phyloP scores from a whole-genome alignment of 2,113 vertebrate species.

The Corynorhinus townsendii region DNA sequence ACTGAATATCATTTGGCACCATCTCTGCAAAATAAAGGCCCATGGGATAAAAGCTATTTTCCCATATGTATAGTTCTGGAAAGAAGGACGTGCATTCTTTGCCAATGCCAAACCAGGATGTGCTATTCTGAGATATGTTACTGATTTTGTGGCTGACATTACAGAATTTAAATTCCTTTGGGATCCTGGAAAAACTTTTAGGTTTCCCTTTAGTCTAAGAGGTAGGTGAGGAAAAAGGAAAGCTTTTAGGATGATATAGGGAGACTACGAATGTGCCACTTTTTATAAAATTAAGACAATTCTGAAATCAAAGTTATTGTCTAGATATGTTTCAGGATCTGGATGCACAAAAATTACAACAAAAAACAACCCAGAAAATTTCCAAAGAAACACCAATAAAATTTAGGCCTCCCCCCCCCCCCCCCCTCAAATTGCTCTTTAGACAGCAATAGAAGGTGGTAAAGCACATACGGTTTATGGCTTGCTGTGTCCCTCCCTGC shows the following conservation, averaged over 20 bases:
- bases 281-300: not conserved
- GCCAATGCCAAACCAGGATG: not conserved
- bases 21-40: constrained; percentile 86
- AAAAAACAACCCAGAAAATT: not conserved
- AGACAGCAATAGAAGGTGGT: not conserved
- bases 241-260: not conserved
- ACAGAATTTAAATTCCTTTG: not conserved
- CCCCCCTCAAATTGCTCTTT: not conserved
- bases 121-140: not conserved
- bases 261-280: not conserved
- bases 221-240: not conserved
- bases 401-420: too few species aligned
- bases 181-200: not conserved
- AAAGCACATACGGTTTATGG: constrained; percentile 91
- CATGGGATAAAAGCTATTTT: not conserved
- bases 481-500: constrained; percentile 92
- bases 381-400: not conserved
- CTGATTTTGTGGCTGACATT: not conserved
- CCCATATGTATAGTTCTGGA: not conserved
- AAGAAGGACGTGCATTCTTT: not conserved
- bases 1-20: constrained; percentile 94
- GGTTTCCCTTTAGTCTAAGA: not conserved
- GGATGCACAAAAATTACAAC: not conserved
- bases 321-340: not conserved
- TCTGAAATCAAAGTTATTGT: not conserved